Conservation (phyloP, 1,140 invertebrate species). For the Drosophila rhopaloa region DNA sequence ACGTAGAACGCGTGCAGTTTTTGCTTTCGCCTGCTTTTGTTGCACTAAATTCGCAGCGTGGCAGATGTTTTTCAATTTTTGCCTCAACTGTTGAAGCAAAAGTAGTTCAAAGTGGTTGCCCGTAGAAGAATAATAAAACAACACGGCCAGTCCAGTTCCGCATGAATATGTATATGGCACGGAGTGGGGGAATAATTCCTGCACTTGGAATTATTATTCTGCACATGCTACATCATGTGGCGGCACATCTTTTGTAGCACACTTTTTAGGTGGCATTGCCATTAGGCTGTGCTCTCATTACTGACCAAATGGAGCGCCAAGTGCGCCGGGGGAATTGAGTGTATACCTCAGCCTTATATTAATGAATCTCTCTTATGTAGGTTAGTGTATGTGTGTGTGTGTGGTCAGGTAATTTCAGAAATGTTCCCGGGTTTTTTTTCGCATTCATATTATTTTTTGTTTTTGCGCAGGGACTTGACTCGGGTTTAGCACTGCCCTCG, state of each 20-base stretch:
- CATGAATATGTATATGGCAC: constrained; percentile 61
- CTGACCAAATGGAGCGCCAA: constrained; percentile 36
- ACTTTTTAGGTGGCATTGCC: constrained; percentile 32
- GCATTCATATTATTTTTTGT: constrained; percentile 24
- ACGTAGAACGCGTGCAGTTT: constrained; percentile 32
- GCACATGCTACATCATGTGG: constrained; percentile 17
- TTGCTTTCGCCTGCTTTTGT: constrained; percentile 18
- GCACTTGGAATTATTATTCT: constrained; percentile 20
- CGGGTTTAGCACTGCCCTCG: constrained; percentile 62
- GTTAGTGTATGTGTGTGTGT: background rate
- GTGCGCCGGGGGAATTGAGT: constrained; percentile 50
- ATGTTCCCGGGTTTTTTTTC: constrained; percentile 41
- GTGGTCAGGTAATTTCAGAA: constrained; percentile 75
- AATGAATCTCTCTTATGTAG: constrained; percentile 14
- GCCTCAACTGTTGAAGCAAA: constrained; percentile 66
- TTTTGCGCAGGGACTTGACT: constrained; percentile 59
- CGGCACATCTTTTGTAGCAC: constrained; percentile 35
- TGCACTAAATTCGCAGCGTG: constrained; percentile 18
- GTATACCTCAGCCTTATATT: constrained; percentile 19
- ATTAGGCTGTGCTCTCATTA: constrained; percentile 43
- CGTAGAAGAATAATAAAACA: constrained; percentile 50
- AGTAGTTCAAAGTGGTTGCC: constrained; percentile 57
- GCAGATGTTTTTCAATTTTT: constrained; percentile 79
- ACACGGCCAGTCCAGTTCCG: constrained; percentile 19
- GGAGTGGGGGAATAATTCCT: background rate